phyloP scores from a whole-genome alignment of 2,888 invertebrate genomes.

The Rhamnusium bicolor region DNA sequence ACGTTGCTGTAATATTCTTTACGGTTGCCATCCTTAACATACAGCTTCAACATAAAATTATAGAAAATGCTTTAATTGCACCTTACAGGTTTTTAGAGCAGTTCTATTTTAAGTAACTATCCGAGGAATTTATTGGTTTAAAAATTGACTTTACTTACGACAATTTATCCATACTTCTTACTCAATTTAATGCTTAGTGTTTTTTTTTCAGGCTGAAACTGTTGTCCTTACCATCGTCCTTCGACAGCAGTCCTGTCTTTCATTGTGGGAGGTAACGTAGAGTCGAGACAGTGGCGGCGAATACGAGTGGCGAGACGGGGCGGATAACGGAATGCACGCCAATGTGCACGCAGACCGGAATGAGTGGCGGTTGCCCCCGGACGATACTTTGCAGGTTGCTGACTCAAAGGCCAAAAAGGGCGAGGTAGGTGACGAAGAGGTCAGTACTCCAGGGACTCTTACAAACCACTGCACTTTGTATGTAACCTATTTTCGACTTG shows the following conservation, averaged over 20 bases:
- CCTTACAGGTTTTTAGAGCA: no score
- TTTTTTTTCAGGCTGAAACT: slow-evolving; percentile 45
- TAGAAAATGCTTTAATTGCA: no score
- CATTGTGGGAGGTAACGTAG: slow-evolving; percentile 48
- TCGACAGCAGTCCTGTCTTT: slow-evolving; percentile 38
- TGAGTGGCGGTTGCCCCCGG: slow-evolving; percentile 93
- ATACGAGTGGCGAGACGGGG: slow-evolving; percentile 75
- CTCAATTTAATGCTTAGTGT: no score
- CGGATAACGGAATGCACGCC: slow-evolving; percentile 86
- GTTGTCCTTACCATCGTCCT: slow-evolving; percentile 31
- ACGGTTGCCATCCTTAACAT: no score
- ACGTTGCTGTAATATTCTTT: no score
- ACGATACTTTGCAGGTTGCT: slow-evolving; percentile 93
- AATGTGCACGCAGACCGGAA: slow-evolving; percentile 91
- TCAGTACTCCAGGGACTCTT: slow-evolving; percentile 66
- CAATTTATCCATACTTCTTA: no score
- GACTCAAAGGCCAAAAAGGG: slow-evolving; percentile 87
- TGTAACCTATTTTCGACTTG: slow-evolving; percentile 29
- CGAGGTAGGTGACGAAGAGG: slow-evolving; percentile 79
- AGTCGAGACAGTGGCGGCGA: slow-evolving; percentile 64
- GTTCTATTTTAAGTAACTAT: no score
- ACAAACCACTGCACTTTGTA: slow-evolving; percentile 31
- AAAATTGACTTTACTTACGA: no score
- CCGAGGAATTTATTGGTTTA: no score
- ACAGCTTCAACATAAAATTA: no score